Conservation (phyloP, 2,113 vertebrate genomes). For the Lates calcarifer region DNA sequence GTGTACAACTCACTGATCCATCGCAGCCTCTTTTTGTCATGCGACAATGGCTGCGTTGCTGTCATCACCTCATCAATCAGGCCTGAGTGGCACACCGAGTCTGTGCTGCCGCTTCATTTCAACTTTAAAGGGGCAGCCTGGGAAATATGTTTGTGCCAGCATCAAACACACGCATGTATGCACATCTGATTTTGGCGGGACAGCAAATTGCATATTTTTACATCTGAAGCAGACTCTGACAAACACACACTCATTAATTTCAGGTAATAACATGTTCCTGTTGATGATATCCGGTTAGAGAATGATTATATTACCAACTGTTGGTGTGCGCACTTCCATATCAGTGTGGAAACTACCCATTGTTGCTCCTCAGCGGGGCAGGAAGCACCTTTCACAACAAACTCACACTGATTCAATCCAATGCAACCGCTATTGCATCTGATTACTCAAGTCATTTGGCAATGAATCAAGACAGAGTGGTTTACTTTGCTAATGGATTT, state of each 20-base stretch:
- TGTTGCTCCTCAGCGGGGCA: slow-evolving; percentile 79
- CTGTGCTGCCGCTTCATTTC: not conserved
- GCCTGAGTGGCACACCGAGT: slow-evolving; percentile 21
- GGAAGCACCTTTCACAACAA: slow-evolving; percentile 86
- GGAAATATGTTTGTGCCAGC: not conserved
- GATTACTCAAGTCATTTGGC: slow-evolving; percentile 42
- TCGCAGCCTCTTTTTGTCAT: slow-evolving; percentile 52
- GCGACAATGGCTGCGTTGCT: slow-evolving; percentile 57
- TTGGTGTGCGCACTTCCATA: slow-evolving; percentile 78
- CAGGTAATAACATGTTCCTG: slow-evolving; percentile 67
- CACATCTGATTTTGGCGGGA: not conserved
- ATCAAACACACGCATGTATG: slow-evolving; percentile 9
- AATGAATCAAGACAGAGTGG: slow-evolving; percentile 15
- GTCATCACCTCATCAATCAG: slow-evolving; percentile 75
- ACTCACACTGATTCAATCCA: slow-evolving; percentile 61
- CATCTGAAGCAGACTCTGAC: slow-evolving; percentile 5
- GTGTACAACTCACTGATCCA: slow-evolving; percentile 35
- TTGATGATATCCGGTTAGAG: slow-evolving; percentile 58
- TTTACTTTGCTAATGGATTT: slow-evolving; percentile 25
- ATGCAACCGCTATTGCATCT: slow-evolving; percentile 12
- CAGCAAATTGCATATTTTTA: not conserved
- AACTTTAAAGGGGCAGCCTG: not conserved
- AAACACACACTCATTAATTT: slow-evolving; percentile 37
- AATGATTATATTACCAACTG: slow-evolving; percentile 84
- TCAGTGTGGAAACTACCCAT: slow-evolving; percentile 81